A percentile compares a stretch with the other conserved stretches of the same genome.
These are phyloP conservation scores for Rattus rattus DNA, from an alignment of 2,113 vertebrate species.

Conservation along the genomic window DNA sequence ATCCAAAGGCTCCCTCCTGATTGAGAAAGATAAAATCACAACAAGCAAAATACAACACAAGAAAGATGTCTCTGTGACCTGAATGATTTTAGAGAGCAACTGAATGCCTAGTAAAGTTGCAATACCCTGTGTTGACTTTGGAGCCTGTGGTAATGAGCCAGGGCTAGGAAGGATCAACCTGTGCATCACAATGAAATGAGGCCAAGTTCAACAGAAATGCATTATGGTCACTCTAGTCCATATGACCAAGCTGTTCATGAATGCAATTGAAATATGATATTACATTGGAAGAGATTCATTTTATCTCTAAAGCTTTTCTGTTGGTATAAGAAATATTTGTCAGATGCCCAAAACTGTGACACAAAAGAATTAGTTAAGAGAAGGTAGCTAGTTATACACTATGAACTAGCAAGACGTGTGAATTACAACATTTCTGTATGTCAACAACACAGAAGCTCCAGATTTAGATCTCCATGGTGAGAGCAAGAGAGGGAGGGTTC, in stretches of 20 bases:
- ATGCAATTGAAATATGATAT: background rate
- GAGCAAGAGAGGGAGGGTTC: background rate
- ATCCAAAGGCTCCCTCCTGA: background rate
- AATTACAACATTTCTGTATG: background rate
- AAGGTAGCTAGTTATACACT: background rate
- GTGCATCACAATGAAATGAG: background rate
- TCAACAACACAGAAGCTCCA: background rate
- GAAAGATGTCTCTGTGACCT: background rate
- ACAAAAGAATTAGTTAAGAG: conserved; percentile 33
- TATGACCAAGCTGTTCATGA: background rate
- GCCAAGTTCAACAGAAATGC: background rate
- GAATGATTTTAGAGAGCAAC: background rate
- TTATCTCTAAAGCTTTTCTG: background rate
- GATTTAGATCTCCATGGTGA: background rate
- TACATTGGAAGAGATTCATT: background rate
- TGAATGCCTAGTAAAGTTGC: background rate
- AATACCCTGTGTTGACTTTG: background rate
- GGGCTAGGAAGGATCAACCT: background rate
- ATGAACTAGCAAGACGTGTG: background rate
- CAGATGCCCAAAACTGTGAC: background rate
- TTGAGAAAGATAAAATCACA: background rate
- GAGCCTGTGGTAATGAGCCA: background rate
- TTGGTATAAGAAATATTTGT: background rate
- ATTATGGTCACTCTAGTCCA: background rate
- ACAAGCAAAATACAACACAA: background rate